Evolutionary conservation across 2,113 vertebrate species (phyloP).

Genomic region (Scatophagus argus): DNA sequence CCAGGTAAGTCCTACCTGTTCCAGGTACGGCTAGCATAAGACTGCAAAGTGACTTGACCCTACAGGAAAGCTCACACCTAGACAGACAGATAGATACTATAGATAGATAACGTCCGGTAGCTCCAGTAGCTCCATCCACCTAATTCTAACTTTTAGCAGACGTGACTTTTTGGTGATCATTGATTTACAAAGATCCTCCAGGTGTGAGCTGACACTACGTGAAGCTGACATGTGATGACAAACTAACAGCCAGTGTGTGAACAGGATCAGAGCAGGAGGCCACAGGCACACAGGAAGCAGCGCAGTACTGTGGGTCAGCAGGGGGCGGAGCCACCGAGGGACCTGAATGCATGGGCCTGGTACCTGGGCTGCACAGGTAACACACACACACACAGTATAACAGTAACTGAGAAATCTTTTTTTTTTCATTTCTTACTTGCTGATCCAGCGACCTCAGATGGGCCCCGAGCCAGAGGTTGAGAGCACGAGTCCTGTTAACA

Average conservation of each 20-base stretch:
- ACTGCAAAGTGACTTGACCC: too few relatives aligned
- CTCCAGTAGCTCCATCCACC: too few relatives aligned
- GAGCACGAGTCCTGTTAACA: neutral
- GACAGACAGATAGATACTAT: too few relatives aligned
- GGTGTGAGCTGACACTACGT: neutral
- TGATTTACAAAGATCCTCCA: too few relatives aligned
- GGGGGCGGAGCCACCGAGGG: neutral
- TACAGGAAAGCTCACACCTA: too few relatives aligned
- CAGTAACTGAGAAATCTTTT: neutral
- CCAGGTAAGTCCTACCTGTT: slow-evolving; percentile 34
- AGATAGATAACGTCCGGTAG: too few relatives aligned
- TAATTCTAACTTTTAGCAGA: too few relatives aligned
- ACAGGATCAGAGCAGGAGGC: slow-evolving; percentile 5
- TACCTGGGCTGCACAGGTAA: slow-evolving; percentile 34
- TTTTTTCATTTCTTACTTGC: neutral
- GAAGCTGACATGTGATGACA: too few relatives aligned
- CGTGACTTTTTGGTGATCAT: too few relatives aligned
- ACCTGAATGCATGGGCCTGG: neutral
- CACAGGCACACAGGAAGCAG: slow-evolving; percentile 12
- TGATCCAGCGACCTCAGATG: neutral
- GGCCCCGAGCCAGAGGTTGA: neutral
- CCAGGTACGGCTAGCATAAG: too few relatives aligned
- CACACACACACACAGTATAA: neutral
- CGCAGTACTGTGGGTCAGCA: slow-evolving; percentile 1
- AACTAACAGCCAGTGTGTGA: neutral